Conservation (phyloP, 2,113 vertebrate genomes). For the Phylloscopus trochilus region DNA sequence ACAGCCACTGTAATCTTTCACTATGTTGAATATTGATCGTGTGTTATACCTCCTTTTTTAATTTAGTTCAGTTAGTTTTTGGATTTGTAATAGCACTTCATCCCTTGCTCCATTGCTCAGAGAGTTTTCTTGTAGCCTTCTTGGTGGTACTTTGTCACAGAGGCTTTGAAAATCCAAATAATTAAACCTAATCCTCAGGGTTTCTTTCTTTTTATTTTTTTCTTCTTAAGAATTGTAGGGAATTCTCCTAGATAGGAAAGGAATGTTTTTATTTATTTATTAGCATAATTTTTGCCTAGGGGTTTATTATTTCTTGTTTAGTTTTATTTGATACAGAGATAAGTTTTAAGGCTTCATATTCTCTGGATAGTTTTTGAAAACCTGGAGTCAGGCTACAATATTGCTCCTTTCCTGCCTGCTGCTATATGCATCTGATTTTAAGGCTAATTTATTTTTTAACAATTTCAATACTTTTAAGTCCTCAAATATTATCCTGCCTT, state of each 20-base stretch:
- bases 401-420: background rate
- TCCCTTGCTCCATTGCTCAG: background rate
- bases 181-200: background rate
- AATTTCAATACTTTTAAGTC: background rate
- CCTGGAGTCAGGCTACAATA: background rate
- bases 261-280: background rate
- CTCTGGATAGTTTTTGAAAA: background rate
- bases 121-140: background rate
- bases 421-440: background rate
- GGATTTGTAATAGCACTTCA: background rate
- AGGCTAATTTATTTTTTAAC: slow-evolving; percentile 37
- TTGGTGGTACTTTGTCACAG: background rate
- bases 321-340: slow-evolving; percentile 11
- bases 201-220: background rate
- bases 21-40: background rate
- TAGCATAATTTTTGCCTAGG: background rate
- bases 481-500: slow-evolving; percentile 10
- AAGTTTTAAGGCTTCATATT: background rate
- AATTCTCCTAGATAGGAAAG: background rate
- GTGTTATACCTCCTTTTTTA: background rate
- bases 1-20: background rate
- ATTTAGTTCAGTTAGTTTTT: background rate
- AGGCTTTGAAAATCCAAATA: slow-evolving; percentile 22
- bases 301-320: background rate
- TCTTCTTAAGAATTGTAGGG: background rate